A percentile compares a stretch with the other conserved stretches of the same genome.
Conservation (phyloP, 2,888 invertebrate genomes). For the Drosophila lutescens region DNA sequence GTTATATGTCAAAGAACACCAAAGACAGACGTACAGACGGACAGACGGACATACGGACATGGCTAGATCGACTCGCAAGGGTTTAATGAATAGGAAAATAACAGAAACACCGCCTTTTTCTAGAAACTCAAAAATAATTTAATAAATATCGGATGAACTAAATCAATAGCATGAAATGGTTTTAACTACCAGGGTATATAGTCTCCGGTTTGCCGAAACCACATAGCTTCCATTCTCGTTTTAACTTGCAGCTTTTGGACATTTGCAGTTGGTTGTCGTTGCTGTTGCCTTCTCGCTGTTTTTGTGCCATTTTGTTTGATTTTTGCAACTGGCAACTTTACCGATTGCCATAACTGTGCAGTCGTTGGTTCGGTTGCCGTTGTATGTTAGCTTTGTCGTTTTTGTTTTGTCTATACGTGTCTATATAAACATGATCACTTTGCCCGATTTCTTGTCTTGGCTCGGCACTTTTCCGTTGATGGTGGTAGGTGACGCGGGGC, state of each 20-base stretch:
- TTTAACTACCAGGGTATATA: too few relatives aligned
- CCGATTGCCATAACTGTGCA: slow-evolving; percentile 72
- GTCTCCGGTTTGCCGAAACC: too few relatives aligned
- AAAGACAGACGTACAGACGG: too few relatives aligned
- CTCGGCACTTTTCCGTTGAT: slow-evolving; percentile 21
- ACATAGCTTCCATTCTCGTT: slow-evolving; percentile 12
- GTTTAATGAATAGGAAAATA: too few relatives aligned
- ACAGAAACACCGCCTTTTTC: too few relatives aligned
- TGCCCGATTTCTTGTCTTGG: slow-evolving; percentile 71
- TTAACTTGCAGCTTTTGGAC: not conserved
- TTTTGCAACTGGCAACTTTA: slow-evolving; percentile 71
- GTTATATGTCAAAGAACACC: too few relatives aligned
- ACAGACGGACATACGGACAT: too few relatives aligned
- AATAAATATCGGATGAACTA: too few relatives aligned
- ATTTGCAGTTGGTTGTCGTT: slow-evolving; percentile 14
- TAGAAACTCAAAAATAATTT: too few relatives aligned
- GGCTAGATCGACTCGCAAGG: too few relatives aligned
- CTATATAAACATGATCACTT: slow-evolving; percentile 74
- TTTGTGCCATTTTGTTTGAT: slow-evolving; percentile 66
- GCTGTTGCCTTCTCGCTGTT: slow-evolving; percentile 57
- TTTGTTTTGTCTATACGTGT: slow-evolving; percentile 56
- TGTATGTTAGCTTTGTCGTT: slow-evolving; percentile 19
- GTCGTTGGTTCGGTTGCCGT: slow-evolving; percentile 33
- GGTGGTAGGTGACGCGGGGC: slow-evolving; percentile 54
- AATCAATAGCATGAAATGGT: too few relatives aligned